Conservation (phyloP, 1,140 invertebrate genomes). For the Drosophila arizonae region DNA sequence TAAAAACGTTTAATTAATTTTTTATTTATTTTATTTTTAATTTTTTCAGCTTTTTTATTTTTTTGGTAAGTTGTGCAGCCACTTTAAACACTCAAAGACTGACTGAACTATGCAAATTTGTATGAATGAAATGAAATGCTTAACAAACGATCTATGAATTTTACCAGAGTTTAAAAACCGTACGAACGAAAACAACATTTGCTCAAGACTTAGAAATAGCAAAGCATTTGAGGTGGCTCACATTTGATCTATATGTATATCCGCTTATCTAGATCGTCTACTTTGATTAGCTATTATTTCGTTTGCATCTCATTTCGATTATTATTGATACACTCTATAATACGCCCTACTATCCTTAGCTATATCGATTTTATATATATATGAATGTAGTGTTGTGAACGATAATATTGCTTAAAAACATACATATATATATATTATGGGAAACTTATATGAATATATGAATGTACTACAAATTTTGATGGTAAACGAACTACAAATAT, state of each 20-base stretch:
- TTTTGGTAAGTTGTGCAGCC: constrained; percentile 8
- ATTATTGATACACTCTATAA: constrained; percentile 10
- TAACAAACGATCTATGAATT: constrained; percentile 13
- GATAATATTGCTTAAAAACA: constrained; percentile 41
- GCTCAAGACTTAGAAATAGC: constrained; percentile 59
- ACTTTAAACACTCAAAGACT: constrained; percentile 47
- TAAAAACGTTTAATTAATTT: not conserved
- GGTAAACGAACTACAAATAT: constrained; percentile 76
- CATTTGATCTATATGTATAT: not conserved
- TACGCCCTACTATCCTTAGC: constrained; percentile 54
- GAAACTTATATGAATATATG: constrained; percentile 64
- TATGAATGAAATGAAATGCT: too few species aligned
- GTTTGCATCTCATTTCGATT: not conserved
- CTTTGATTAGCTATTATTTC: not conserved
- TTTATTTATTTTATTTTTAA: constrained; percentile 17
- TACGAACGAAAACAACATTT: constrained; percentile 32
- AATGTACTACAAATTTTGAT: constrained; percentile 12
- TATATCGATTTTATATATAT: constrained; percentile 78
- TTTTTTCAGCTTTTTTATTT: constrained; percentile 5
- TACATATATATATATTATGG: constrained; percentile 32
- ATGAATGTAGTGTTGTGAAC: constrained; percentile 79
- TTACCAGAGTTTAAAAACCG: not conserved
- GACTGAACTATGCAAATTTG: constrained; percentile 44
- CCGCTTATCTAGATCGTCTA: not conserved
- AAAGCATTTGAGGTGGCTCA: constrained; percentile 29